Percentiles rank a stretch among this genome's conserved stretches.
Conservation (phyloP, 1,140 invertebrate species). For the Drosophila suzukii region DNA sequence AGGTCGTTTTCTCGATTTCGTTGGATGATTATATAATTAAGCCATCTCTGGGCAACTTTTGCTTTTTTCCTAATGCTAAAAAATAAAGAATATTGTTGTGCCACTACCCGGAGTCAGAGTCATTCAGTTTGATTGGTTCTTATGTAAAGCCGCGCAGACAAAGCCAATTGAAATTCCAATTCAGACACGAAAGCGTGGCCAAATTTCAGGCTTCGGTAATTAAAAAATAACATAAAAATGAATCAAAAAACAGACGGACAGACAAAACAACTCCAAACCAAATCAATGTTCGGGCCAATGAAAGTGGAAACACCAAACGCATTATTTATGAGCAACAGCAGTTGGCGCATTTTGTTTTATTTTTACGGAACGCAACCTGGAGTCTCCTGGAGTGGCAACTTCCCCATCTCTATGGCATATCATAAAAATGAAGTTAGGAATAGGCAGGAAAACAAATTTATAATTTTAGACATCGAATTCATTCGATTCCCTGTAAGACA, state of each 20-base stretch:
- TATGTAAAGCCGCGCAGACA: slow-evolving; percentile 45
- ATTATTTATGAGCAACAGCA: slow-evolving; percentile 50
- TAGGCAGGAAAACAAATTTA: slow-evolving; percentile 57
- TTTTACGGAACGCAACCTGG: slow-evolving; percentile 47
- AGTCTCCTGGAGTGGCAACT: slow-evolving; percentile 44
- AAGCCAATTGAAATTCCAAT: slow-evolving; percentile 60
- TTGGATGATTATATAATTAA: slow-evolving; percentile 50
- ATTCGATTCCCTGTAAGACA: slow-evolving; percentile 42
- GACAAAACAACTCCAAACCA: slow-evolving; percentile 35
- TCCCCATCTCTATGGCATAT: slow-evolving; percentile 18
- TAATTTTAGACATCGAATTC: slow-evolving; percentile 69
- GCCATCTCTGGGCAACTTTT: slow-evolving; percentile 42
- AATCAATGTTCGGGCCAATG: slow-evolving; percentile 45
- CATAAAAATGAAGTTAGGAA: slow-evolving; percentile 63
- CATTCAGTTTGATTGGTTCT: slow-evolving; percentile 50
- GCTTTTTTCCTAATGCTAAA: slow-evolving; percentile 33
- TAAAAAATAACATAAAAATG: slow-evolving; percentile 39
- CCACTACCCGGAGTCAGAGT: slow-evolving; percentile 17
- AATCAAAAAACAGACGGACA: slow-evolving; percentile 18
- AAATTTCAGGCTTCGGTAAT: slow-evolving; percentile 39
- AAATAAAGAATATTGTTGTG: slow-evolving; percentile 29
- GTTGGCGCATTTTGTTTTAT: slow-evolving; percentile 45
- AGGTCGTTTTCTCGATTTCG: slow-evolving; percentile 38
- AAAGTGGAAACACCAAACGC: slow-evolving; percentile 40
- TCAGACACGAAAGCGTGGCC: slow-evolving; percentile 65